A percentile compares a stretch with the other conserved stretches of the same genome.
Conservation (phyloP, 2,888 invertebrate species). For the Callosobruchus maculatus region DNA sequence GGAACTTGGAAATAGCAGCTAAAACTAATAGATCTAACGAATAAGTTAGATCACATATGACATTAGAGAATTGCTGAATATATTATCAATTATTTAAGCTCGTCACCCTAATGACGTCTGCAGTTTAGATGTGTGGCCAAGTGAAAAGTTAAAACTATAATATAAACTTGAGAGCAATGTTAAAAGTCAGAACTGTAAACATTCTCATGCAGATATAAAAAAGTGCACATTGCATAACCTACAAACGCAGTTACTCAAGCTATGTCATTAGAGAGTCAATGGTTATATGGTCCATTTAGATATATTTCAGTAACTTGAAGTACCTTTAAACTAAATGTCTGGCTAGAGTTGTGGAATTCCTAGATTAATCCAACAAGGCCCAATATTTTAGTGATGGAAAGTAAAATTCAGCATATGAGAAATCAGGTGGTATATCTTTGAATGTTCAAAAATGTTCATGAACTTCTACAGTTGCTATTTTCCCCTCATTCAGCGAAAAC, state of each 20-base stretch:
- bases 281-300: neutral
- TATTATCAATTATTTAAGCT: no score
- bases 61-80: neutral
- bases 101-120: neutral
- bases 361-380: neutral
- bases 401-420: no score
- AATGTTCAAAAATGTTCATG: no score
- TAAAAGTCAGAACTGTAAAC: neutral
- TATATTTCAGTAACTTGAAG: neutral
- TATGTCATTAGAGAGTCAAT: neutral
- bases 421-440: no score
- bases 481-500: no score
- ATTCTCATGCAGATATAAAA: neutral
- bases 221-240: neutral
- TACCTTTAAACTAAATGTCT: neutral
- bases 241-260: neutral
- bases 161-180: neutral
- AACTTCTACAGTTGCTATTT: no score
- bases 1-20: neutral
- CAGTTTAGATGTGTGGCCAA: neutral
- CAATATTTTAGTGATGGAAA: no score
- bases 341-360: neutral
- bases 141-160: neutral
- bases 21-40: no score
- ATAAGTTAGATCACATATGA: neutral